phyloP scores from a whole-genome alignment of 2,797 vertebrate species.

The Sebastes melanostomus region DNA sequence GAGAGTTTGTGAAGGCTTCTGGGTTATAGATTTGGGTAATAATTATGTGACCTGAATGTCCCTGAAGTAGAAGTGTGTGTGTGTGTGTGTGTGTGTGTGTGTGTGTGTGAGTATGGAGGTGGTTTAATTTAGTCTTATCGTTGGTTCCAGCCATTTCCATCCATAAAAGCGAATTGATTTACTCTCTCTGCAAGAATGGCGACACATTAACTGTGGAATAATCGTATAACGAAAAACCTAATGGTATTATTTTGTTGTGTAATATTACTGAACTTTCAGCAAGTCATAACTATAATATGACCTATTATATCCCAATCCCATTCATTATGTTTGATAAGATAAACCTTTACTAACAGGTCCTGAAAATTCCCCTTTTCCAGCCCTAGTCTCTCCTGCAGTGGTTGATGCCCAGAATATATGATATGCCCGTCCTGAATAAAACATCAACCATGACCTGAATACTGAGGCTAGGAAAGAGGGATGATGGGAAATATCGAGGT shows the following conservation, averaged over 20 bases:
- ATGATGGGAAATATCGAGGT: slow-evolving; percentile 13
- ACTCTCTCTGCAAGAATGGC: not conserved
- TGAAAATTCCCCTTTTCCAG: slow-evolving; percentile 15
- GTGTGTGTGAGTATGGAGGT: not conserved
- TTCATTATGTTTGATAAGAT: not conserved
- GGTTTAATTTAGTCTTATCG: slow-evolving; percentile 30
- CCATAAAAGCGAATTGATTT: slow-evolving; percentile 6
- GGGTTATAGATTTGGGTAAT: slow-evolving; percentile 23
- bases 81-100: not conserved
- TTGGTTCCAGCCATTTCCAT: not conserved
- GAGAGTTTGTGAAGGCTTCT: not conserved
- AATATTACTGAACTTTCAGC: not conserved
- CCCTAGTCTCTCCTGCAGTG: slow-evolving; percentile 51
- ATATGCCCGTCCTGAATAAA: slow-evolving; percentile 73
- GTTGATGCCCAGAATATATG: slow-evolving; percentile 67
- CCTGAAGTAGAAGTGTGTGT: not conserved
- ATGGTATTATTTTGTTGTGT: not conserved
- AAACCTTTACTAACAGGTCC: slow-evolving; percentile 13
- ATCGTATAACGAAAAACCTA: not conserved
- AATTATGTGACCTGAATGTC: slow-evolving; percentile 40
- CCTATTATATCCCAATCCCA: not conserved
- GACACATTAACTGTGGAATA: slow-evolving; percentile 8
- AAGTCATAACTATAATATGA: not conserved
- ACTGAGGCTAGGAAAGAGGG: slow-evolving; percentile 56
- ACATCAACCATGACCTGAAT: slow-evolving; percentile 73